Evolutionary conservation across 1,140 invertebrate species (phyloP).

Genomic region (Drosophila santomea): DNA sequence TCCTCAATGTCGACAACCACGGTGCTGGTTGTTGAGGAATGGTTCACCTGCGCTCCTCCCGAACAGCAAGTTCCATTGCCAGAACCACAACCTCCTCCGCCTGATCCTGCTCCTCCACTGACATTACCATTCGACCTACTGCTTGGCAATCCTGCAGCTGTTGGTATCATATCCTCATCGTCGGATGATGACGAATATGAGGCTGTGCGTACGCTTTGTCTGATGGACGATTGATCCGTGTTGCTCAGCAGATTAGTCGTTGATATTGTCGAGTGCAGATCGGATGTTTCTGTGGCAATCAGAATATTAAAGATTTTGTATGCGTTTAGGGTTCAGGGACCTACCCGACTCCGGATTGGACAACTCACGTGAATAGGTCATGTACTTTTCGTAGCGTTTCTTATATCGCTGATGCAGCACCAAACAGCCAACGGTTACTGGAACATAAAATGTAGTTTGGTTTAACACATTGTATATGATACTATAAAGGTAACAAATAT

Average conservation of each 20-base stretch:
- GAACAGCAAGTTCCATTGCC: conserved; percentile 73
- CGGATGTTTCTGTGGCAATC: conserved; percentile 34
- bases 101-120: conserved; percentile 14
- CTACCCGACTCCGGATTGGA: conserved; percentile 82
- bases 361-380: conserved; percentile 83
- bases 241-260: conserved; percentile 77
- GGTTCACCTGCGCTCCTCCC: conserved; percentile 30
- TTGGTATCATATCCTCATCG: conserved; percentile 84
- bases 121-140: conserved; percentile 14
- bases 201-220: conserved; percentile 68
- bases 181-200: conserved; percentile 80
- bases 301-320: neutral
- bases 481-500: too few relatives aligned
- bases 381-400: conserved; percentile 86
- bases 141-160: conserved; percentile 48
- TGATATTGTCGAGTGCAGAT: conserved; percentile 76
- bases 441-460: conserved; percentile 23
- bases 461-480: too few relatives aligned
- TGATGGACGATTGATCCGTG: conserved; percentile 45
- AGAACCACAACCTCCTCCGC: conserved; percentile 60
- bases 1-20: conserved; percentile 90
- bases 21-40: conserved; percentile 77
- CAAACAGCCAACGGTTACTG: conserved; percentile 90
- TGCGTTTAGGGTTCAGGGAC: neutral
- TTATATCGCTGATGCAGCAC: conserved; percentile 91